Evolutionary conservation across 2,888 invertebrate genomes (phyloP).

Genomic region (Cephus runcator): DNA sequence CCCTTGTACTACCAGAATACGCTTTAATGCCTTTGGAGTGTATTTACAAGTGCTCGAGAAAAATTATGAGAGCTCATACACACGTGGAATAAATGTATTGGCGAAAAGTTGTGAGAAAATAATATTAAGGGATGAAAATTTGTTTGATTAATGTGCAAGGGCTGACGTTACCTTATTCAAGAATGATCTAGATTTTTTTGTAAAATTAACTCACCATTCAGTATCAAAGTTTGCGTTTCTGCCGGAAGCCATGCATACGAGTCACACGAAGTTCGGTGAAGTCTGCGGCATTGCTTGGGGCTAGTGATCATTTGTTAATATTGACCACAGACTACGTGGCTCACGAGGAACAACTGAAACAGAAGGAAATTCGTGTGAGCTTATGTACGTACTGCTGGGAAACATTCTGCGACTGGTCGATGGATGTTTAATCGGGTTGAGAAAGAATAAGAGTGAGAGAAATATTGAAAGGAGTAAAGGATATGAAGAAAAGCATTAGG

Average conservation of each 20-base stretch:
- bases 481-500: too few species aligned
- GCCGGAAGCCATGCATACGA: slow-evolving; percentile 7
- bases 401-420: not conserved
- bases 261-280: slow-evolving; percentile 23
- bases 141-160: too few species aligned
- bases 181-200: not conserved
- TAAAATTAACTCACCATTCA: not conserved
- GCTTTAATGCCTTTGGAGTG: not conserved
- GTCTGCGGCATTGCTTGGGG: slow-evolving; percentile 15
- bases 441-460: too few species aligned
- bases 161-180: too few species aligned
- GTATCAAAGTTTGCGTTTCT: not conserved
- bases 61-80: not conserved
- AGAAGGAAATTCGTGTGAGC: not conserved
- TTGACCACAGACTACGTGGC: slow-evolving; percentile 24
- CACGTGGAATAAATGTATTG: not conserved
- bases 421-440: not conserved
- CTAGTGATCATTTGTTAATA: slow-evolving; percentile 28
- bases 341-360: slow-evolving; percentile 25
- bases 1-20: not conserved
- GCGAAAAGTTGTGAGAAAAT: too few species aligned
- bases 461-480: too few species aligned
- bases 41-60: not conserved
- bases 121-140: too few species aligned
- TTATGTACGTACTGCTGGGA: not conserved